Evolutionary conservation across 2,113 vertebrate species (phyloP).

Genomic region (Nyctibius bracteatus): DNA sequence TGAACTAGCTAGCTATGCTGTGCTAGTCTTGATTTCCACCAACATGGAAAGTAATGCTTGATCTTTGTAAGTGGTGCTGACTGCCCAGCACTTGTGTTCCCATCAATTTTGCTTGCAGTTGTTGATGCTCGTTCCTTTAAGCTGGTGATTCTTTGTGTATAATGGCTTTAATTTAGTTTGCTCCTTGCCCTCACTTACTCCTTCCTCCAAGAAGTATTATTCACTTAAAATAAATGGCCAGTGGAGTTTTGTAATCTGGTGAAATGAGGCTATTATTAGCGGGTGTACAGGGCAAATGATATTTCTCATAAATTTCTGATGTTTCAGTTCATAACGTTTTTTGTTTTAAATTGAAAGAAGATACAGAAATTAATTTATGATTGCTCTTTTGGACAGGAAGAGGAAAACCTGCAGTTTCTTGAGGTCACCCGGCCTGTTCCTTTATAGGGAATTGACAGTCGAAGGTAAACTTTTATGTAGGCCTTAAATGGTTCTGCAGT

Average conservation of each 20-base stretch:
- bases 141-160: neutral
- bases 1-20: neutral
- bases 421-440: neutral
- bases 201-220: neutral
- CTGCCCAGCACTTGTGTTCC: neutral
- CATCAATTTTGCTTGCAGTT: neutral
- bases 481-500: neutral
- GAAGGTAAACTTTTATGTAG: neutral
- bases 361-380: neutral
- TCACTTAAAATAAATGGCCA: neutral
- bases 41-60: neutral
- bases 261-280: neutral
- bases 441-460: neutral
- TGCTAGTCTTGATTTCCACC: neutral
- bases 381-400: neutral
- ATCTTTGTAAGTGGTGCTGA: neutral
- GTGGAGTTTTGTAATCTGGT: neutral
- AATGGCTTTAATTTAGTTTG: neutral
- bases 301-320: neutral
- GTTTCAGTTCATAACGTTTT: neutral
- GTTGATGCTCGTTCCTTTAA: neutral
- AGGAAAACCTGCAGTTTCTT: neutral
- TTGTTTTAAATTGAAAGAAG: neutral
- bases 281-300: neutral
- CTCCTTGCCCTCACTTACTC: neutral